Base-by-base conservation (phyloP, 2,113 vertebrate species). In the Leptobrachium leishanense region DNA sequence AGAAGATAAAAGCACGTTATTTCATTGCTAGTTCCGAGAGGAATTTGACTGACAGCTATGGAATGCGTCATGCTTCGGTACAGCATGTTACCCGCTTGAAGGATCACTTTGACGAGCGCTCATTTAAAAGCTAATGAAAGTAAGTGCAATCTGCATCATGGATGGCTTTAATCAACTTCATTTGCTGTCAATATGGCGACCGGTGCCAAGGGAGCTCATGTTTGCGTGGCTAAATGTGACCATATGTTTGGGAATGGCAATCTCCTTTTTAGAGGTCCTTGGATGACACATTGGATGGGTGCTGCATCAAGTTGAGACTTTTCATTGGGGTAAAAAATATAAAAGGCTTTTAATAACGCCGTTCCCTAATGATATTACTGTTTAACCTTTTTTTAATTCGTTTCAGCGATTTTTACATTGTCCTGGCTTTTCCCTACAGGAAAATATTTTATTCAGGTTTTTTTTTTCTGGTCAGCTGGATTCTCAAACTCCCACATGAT, bases 51-150 rank as follows among this genome's bases (percentile, higher is more conserved):
- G 31, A 74, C 42, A 6, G 31, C 4, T 20, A 57, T 67, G 70
- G 71, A 73, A 50, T 57, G 59, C 39, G 50, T 64, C 6, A 73
- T 54, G 41, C 50, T 53, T 42, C 62, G 31, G 57, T 72, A 73
- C 70, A 73, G 77, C 46, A 67, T 80, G 70, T 74, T 74, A 80
- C 70, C 50, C 42, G 46, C 63, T 44, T 74, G 54, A 73, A 74
- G 50, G 62, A 67, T 73, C 65, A 44, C 50, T 55, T 53, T 8
- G 44, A 11, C 43, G 62, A 15, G 44, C 64, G 12, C 31, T 57
- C 63, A 41, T 55, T 79, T 67, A 54, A 79, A 70, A 54, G 43
- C 77, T 74, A 80, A 80, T 74, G 9, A 80, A 67, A 73, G 71
- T 80, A 67, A 74, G 77, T 80, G 42, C 63, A 80, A 66, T 15